phyloP scores from a whole-genome alignment of 2,888 invertebrate species.

The Apotomis capreana region DNA sequence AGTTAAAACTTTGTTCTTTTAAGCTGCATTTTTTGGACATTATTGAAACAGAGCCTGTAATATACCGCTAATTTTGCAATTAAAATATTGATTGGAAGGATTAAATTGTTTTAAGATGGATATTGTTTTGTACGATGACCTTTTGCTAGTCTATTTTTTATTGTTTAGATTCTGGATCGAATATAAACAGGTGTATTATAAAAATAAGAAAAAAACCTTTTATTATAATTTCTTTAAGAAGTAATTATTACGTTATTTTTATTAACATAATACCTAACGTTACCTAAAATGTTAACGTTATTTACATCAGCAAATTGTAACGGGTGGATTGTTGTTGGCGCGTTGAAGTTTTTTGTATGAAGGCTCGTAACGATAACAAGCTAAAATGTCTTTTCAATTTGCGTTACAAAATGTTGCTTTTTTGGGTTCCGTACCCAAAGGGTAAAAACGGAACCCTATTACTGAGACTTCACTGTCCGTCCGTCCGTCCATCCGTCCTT shows the following conservation, averaged over 20 bases:
- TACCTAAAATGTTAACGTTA: not conserved
- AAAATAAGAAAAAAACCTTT: too few relatives aligned
- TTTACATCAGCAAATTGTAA: too few relatives aligned
- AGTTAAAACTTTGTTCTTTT: not conserved
- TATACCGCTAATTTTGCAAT: constrained; percentile 18
- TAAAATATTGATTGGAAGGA: constrained; percentile 3
- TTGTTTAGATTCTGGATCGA: not conserved
- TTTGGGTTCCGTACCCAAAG: too few relatives aligned
- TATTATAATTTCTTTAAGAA: not conserved
- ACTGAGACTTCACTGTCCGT: too few relatives aligned
- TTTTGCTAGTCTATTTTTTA: not conserved
- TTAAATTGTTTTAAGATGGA: constrained; percentile 1
- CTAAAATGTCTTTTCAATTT: too few relatives aligned
- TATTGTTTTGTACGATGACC: not conserved
- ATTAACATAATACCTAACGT: too few relatives aligned
- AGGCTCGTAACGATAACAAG: too few relatives aligned
- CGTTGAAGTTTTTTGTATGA: not conserved
- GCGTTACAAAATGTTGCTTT: too few relatives aligned
- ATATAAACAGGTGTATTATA: too few relatives aligned
- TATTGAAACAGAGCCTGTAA: constrained; percentile 10
- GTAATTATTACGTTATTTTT: too few relatives aligned
- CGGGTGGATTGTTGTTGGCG: not conserved
- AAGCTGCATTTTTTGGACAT: not conserved
- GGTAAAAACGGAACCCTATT: too few relatives aligned
- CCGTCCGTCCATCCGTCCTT: too few relatives aligned